A percentile compares a stretch with the other conserved stretches of the same genome.
Conservation (phyloP, 2,888 invertebrate species). For the Cacoxenus indagator region DNA sequence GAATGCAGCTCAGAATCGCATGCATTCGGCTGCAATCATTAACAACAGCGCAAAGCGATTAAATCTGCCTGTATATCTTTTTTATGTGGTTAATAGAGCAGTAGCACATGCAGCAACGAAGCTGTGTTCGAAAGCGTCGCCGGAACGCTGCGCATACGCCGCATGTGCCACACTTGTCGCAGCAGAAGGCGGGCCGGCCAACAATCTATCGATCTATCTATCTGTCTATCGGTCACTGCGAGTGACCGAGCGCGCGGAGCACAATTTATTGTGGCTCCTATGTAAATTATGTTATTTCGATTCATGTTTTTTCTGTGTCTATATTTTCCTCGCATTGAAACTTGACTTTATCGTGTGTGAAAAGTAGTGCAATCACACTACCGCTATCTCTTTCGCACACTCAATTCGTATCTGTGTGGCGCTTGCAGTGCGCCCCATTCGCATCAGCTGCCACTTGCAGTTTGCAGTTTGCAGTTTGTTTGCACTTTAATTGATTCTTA, state of each 20-base stretch:
- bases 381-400: constrained; percentile 41
- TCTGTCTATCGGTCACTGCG: not conserved
- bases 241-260: not conserved
- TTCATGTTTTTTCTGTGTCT: constrained; percentile 42
- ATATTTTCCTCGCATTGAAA: constrained; percentile 41
- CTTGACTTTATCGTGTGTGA: constrained; percentile 55
- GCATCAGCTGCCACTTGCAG: constrained; percentile 1
- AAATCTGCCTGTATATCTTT: constrained; percentile 38
- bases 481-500: constrained; percentile 64
- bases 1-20: constrained; percentile 11
- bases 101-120: constrained; percentile 20
- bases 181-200: constrained; percentile 21
- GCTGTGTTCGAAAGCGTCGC: constrained; percentile 18
- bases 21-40: constrained; percentile 56
- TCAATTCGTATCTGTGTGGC: not conserved
- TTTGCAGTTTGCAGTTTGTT: constrained; percentile 27
- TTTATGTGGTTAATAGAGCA: constrained; percentile 45
- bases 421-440: not conserved
- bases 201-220: not conserved
- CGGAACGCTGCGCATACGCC: constrained; percentile 36
- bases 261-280: constrained; percentile 56
- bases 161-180: constrained; percentile 8
- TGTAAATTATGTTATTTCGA: constrained; percentile 59
- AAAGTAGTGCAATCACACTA: constrained; percentile 63
- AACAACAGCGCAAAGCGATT: constrained; percentile 55